A percentile compares a stretch with the other conserved stretches of the same genome.
phyloP scores from a whole-genome alignment of 2,113 vertebrate species.

The Myotis lucifugus region DNA sequence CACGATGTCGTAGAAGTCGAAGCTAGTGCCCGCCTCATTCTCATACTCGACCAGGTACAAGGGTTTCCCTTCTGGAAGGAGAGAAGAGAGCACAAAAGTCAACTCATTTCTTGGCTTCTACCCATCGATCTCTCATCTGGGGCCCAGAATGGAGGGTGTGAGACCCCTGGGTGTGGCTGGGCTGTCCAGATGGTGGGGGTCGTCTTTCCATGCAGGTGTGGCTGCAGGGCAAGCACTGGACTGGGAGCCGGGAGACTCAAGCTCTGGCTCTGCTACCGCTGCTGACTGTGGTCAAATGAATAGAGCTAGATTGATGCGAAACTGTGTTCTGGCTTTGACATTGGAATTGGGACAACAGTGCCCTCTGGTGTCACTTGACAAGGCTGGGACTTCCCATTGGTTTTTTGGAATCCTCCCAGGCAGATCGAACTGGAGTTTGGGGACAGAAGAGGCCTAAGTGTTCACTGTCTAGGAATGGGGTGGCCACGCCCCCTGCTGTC shows the following conservation, averaged over 20 bases:
- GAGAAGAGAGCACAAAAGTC: not conserved
- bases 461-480: not conserved
- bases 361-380: slow-evolving; percentile 68
- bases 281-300: not conserved
- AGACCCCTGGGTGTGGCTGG: not conserved
- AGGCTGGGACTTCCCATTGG: not conserved
- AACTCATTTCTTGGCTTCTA: not conserved
- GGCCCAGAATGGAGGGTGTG: not conserved
- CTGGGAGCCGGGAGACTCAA: not conserved
- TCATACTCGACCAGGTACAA: slow-evolving; percentile 91
- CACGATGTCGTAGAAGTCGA: slow-evolving; percentile 93
- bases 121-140: not conserved
- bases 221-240: not conserved
- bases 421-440: not conserved
- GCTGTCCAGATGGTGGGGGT: not conserved
- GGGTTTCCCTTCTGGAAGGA: slow-evolving; percentile 87
- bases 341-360: not conserved
- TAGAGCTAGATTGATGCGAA: fast-evolving
- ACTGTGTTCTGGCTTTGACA: not conserved
- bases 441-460: not conserved
- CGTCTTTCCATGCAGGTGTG: not conserved
- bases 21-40: slow-evolving; percentile 81
- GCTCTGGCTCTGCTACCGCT: not conserved
- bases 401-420: not conserved
- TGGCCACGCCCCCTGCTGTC: not conserved